Percentiles rank a stretch among this genome's conserved stretches.
phyloP scores from a whole-genome alignment of 1,140 invertebrate genomes.

The Calycopis cecrops region DNA sequence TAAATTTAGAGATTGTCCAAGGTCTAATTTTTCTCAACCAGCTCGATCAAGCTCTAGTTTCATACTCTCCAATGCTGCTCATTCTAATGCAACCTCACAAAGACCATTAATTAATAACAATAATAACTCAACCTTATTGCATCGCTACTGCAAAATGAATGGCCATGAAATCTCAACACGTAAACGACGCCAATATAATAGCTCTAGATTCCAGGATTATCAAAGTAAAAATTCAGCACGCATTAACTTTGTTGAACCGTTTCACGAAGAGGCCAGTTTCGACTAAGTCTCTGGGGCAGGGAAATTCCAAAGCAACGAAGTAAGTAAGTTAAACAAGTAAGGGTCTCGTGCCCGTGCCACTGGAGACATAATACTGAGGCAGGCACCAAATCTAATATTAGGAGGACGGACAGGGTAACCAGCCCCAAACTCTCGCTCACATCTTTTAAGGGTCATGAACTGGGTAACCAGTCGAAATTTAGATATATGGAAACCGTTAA shows the following conservation, averaged over 20 bases:
- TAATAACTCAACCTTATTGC: not conserved
- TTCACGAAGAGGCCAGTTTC: not conserved
- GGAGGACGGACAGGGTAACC: slow-evolving; percentile 13
- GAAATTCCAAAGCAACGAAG: slow-evolving; percentile 5
- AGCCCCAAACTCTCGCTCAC: no score
- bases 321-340: slow-evolving; percentile 22
- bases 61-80: not conserved
- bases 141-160: no score
- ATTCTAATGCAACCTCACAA: not conserved
- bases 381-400: not conserved
- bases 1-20: not conserved
- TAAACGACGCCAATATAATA: not conserved
- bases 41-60: not conserved
- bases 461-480: no score
- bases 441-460: no score
- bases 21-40: not conserved
- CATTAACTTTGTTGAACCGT: not conserved
- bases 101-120: not conserved
- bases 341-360: slow-evolving; percentile 13
- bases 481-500: slow-evolving; percentile 15
- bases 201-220: not conserved
- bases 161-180: not conserved
- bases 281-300: not conserved
- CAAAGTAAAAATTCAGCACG: not conserved
- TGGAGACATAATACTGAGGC: slow-evolving; percentile 6